These are phyloP conservation scores for Dromococcyx pavoninus DNA, from an alignment of 2,797 vertebrate genomes.

Conservation along the genomic window DNA sequence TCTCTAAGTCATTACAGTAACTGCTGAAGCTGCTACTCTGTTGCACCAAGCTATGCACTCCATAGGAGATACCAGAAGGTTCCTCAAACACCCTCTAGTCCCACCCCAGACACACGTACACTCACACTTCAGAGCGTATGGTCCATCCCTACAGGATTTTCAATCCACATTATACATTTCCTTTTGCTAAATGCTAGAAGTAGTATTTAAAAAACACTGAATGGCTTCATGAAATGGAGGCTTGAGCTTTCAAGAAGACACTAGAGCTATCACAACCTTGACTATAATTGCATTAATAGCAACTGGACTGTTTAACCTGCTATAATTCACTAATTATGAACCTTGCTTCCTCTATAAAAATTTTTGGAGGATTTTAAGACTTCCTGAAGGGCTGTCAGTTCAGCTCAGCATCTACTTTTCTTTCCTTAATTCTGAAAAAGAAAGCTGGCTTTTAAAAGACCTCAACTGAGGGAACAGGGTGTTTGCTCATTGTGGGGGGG, in stretches of 20 bases:
- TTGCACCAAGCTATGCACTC: background rate
- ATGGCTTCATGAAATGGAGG: background rate
- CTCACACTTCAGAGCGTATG: background rate
- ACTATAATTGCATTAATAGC: slow-evolving; percentile 70
- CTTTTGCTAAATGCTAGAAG: background rate
- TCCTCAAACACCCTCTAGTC: background rate
- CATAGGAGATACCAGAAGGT: background rate
- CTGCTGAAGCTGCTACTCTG: background rate
- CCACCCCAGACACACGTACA: background rate
- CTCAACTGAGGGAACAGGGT: background rate
- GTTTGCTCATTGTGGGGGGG: fast-evolving
- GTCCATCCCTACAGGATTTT: background rate
- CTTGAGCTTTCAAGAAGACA: slow-evolving; percentile 11
- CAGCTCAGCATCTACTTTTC: slow-evolving; percentile 42
- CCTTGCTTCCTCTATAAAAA: slow-evolving; percentile 37
- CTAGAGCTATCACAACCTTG: slow-evolving; percentile 12
- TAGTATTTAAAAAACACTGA: background rate
- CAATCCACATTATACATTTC: background rate
- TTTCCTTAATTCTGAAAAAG: slow-evolving; percentile 19
- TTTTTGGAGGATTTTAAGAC: slow-evolving; percentile 20
- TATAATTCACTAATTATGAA: slow-evolving; percentile 55
- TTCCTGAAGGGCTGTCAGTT: slow-evolving; percentile 65
- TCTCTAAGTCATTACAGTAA: background rate
- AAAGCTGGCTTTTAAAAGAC: slow-evolving; percentile 5
- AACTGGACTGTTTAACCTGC: background rate